A percentile compares a stretch with the other conserved stretches of the same genome.
phyloP scores from a whole-genome alignment of 2,888 invertebrate species.

The Lycophotia porphyrea region DNA sequence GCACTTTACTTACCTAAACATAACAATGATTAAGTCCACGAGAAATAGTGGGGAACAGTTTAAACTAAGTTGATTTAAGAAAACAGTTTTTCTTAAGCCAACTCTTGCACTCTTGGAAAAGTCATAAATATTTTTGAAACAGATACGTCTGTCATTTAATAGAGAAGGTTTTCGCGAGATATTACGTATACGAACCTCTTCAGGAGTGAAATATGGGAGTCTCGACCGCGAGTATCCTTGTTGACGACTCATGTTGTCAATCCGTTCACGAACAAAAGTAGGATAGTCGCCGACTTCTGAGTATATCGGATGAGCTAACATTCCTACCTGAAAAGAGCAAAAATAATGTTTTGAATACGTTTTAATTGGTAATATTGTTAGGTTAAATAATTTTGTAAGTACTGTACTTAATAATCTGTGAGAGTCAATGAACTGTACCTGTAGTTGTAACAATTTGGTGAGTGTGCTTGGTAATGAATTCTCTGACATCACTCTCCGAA shows the following conservation, averaged over 20 bases:
- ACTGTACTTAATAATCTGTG: too few species aligned
- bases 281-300: constrained; percentile 88
- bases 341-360: background rate
- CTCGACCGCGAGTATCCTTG: constrained; percentile 86
- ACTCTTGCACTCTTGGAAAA: background rate
- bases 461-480: too few species aligned
- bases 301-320: constrained; percentile 88
- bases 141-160: background rate
- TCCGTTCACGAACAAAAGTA: constrained; percentile 80
- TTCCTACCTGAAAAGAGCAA: constrained; percentile 77
- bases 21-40: background rate
- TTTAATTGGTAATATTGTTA: too few species aligned
- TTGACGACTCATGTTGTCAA: constrained; percentile 81
- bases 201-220: constrained; percentile 84
- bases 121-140: background rate
- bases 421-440: too few species aligned
- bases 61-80: background rate
- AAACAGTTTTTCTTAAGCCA: background rate
- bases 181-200: constrained; percentile 78
- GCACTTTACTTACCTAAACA: background rate
- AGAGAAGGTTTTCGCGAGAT: background rate
- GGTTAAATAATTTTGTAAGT: too few species aligned
- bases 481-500: too few species aligned
- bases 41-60: background rate
- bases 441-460: background rate